Conservation (phyloP, 2,888 invertebrate genomes). For the Odontocolon sp. region DNA sequence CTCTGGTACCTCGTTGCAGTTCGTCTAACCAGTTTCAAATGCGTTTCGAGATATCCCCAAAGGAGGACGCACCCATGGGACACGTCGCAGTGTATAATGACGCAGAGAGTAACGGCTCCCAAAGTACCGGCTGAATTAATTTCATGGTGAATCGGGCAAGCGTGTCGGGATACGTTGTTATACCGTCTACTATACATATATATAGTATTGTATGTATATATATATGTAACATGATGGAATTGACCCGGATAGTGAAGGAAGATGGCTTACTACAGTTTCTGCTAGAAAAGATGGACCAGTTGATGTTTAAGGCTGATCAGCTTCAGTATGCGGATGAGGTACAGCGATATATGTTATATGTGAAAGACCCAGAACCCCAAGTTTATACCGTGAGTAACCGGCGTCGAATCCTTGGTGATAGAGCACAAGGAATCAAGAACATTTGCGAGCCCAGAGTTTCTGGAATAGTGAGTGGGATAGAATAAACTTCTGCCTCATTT, state of each 20-base stretch:
- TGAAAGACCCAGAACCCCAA: constrained; percentile 34
- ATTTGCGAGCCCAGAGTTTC: constrained; percentile 32
- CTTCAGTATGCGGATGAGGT: too few species aligned
- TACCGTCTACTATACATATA: constrained; percentile 19
- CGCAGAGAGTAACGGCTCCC: constrained; percentile 58
- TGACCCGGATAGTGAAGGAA: too few species aligned
- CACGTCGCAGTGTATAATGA: constrained; percentile 52
- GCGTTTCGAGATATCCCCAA: constrained; percentile 56
- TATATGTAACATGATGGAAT: too few species aligned
- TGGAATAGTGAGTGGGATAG: constrained; percentile 33
- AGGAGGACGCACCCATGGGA: constrained; percentile 45
- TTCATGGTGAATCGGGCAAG: constrained; percentile 56
- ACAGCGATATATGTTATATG: background rate
- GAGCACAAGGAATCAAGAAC: constrained; percentile 43
- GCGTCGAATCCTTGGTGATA: constrained; percentile 42
- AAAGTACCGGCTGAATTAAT: constrained; percentile 60
- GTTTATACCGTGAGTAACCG: constrained; percentile 47
- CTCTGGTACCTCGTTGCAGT: constrained; percentile 33
- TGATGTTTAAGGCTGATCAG: too few species aligned
- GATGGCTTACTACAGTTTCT: too few species aligned
- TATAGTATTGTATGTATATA: too few species aligned
- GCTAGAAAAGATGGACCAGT: too few species aligned
- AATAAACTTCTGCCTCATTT: constrained; percentile 55
- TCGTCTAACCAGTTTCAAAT: constrained; percentile 64
- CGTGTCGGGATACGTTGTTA: constrained; percentile 42